A percentile compares a stretch with the other conserved stretches of the same genome.
These are phyloP conservation scores for Dreissena rostriformis DNA, from an alignment of 1,140 invertebrate genomes.

Conservation along the genomic window DNA sequence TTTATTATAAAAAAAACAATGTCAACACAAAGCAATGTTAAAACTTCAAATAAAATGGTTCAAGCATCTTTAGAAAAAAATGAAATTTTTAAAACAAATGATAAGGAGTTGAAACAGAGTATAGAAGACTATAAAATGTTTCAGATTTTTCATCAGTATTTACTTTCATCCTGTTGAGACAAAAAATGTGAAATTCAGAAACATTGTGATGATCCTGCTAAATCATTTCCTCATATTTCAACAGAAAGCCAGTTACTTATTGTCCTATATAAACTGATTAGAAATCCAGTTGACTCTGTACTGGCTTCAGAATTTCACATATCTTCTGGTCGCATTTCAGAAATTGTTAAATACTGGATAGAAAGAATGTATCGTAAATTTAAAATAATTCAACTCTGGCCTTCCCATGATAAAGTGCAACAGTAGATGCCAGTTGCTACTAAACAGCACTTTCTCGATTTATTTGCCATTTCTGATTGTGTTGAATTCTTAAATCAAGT, in stretches of 20 bases:
- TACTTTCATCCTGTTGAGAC: slow-evolving; percentile 10
- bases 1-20: neutral
- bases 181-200: slow-evolving; percentile 8
- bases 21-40: slow-evolving; percentile 1
- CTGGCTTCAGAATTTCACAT: slow-evolving; percentile 15
- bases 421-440: neutral
- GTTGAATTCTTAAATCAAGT: too few relatives aligned
- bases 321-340: slow-evolving; percentile 17
- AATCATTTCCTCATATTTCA: slow-evolving; percentile 21
- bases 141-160: slow-evolving; percentile 27
- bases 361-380: slow-evolving; percentile 20
- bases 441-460: slow-evolving; percentile 11
- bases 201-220: slow-evolving; percentile 18
- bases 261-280: slow-evolving; percentile 1
- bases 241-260: neutral
- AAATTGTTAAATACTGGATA: slow-evolving; percentile 27
- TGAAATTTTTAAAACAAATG: slow-evolving; percentile 15
- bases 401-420: slow-evolving; percentile 15
- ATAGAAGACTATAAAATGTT: slow-evolving; percentile 27
- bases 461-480: too few relatives aligned
- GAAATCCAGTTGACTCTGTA: slow-evolving; percentile 20
- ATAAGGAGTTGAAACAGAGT: slow-evolving; percentile 6
- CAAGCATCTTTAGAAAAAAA: slow-evolving; percentile 12
- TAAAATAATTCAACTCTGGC: slow-evolving; percentile 21
- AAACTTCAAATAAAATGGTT: slow-evolving; percentile 16